Evolutionary conservation across 2,113 vertebrate species (phyloP).

Genomic region (Anguilla japonica): DNA sequence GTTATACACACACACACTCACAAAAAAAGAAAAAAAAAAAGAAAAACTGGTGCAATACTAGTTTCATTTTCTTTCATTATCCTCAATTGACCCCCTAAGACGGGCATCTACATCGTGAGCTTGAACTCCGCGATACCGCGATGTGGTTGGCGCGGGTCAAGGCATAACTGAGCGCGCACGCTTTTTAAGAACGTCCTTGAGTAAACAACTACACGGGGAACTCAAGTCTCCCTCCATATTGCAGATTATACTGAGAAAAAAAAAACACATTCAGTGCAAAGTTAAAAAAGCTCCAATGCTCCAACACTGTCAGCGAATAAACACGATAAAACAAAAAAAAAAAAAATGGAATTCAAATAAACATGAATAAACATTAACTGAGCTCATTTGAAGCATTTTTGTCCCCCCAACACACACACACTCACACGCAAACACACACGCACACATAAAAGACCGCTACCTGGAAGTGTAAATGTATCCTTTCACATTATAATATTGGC

Average conservation of each 20-base stretch:
- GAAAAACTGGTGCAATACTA: conserved; percentile 97
- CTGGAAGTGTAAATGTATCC: conserved; percentile 98
- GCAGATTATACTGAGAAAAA: conserved; percentile 79
- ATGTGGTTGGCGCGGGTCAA: conserved; percentile 91
- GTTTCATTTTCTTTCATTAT: conserved; percentile 73
- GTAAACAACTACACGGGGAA: conserved; percentile 95
- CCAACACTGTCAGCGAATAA: conserved; percentile 87
- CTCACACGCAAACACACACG: no score
- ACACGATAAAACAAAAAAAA: conserved; percentile 64
- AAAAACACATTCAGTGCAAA: conserved; percentile 96
- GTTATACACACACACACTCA: conserved; percentile 68
- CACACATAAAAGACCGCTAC: conserved; percentile 80
- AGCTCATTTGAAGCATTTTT: conserved; percentile 85
- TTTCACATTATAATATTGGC: conserved; percentile 99
- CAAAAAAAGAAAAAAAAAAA: conserved; percentile 81
- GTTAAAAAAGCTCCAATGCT: conserved; percentile 87
- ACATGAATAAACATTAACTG: conserved; percentile 82
- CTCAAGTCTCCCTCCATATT: conserved; percentile 82
- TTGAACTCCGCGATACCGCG: conserved; percentile 86
- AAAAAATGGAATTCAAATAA: conserved; percentile 82
- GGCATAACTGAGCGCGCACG: conserved; percentile 90
- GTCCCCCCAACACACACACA: conserved; percentile 47
- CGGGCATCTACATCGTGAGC: conserved; percentile 83
- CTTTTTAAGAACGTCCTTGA: conserved; percentile 88
- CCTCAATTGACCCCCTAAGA: conserved; percentile 82